Percentiles rank a stretch among this genome's conserved stretches.
phyloP scores from a whole-genome alignment of 2,888 invertebrate genomes.

The Endotricha flammealis region DNA sequence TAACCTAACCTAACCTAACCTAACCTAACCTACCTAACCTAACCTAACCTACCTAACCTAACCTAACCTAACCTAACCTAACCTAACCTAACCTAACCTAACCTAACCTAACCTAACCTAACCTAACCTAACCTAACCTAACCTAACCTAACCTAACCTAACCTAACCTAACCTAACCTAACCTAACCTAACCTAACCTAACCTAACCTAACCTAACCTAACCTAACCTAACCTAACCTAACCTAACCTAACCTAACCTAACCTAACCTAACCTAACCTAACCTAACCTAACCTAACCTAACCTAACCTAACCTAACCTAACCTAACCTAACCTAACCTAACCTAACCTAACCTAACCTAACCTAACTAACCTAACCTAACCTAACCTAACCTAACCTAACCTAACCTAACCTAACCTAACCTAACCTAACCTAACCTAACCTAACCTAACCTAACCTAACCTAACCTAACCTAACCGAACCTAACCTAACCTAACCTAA shows the following conservation, averaged over 20 bases:
- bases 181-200: slow-evolving; percentile 26
- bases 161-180: slow-evolving; percentile 26
- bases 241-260: slow-evolving; percentile 27
- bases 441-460: slow-evolving; percentile 8
- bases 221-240: slow-evolving; percentile 27
- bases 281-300: slow-evolving; percentile 26
- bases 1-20: slow-evolving; percentile 25
- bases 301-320: slow-evolving; percentile 25
- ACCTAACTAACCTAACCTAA: slow-evolving; percentile 23
- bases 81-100: slow-evolving; percentile 25
- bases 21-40: slow-evolving; percentile 27
- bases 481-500: too few species aligned
- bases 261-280: slow-evolving; percentile 26
- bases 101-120: slow-evolving; percentile 22
- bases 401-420: slow-evolving; percentile 10
- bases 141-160: slow-evolving; percentile 25
- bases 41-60: slow-evolving; percentile 26
- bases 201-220: slow-evolving; percentile 26
- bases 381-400: slow-evolving; percentile 24
- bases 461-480: too few species aligned
- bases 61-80: slow-evolving; percentile 25
- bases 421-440: slow-evolving; percentile 15
- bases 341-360: slow-evolving; percentile 23
- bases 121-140: slow-evolving; percentile 23
- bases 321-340: slow-evolving; percentile 25